Conservation (phyloP, 2,888 invertebrate genomes). For the Bruchidius siliquastri region DNA sequence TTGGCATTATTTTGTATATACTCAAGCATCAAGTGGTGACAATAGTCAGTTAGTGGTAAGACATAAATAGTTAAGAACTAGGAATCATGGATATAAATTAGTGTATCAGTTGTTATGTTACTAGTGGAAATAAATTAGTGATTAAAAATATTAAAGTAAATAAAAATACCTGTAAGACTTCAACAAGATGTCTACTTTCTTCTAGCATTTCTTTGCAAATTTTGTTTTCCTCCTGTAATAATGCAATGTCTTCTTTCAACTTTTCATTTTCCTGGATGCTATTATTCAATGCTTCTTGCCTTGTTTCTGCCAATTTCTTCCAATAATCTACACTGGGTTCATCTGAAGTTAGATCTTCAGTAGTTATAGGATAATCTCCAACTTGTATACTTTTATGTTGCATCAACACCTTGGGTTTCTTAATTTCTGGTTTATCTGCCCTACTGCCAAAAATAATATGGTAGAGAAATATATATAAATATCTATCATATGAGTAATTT, state of each 20-base stretch:
- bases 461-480: neutral
- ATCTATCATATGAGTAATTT: too few relatives aligned
- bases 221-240: conserved; percentile 57
- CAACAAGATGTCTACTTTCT: conserved; percentile 69
- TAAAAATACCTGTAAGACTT: conserved; percentile 72
- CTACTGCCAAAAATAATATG: conserved; percentile 14
- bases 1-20: too few relatives aligned
- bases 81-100: too few relatives aligned
- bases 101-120: too few relatives aligned
- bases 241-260: conserved; percentile 49
- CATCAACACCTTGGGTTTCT: conserved; percentile 46
- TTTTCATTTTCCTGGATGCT: conserved; percentile 68
- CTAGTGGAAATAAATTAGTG: too few relatives aligned
- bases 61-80: too few relatives aligned
- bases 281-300: conserved; percentile 66
- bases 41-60: too few relatives aligned
- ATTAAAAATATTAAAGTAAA: too few relatives aligned
- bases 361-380: conserved; percentile 54
- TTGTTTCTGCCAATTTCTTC: conserved; percentile 69
- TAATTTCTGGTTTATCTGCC: conserved; percentile 20
- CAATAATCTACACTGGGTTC: conserved; percentile 72
- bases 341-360: conserved; percentile 66
- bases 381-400: conserved; percentile 60
- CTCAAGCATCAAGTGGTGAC: too few relatives aligned
- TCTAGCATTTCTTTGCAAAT: conserved; percentile 68